phyloP scores from a whole-genome alignment of 2,797 vertebrate genomes.

The Alosa sapidissima region DNA sequence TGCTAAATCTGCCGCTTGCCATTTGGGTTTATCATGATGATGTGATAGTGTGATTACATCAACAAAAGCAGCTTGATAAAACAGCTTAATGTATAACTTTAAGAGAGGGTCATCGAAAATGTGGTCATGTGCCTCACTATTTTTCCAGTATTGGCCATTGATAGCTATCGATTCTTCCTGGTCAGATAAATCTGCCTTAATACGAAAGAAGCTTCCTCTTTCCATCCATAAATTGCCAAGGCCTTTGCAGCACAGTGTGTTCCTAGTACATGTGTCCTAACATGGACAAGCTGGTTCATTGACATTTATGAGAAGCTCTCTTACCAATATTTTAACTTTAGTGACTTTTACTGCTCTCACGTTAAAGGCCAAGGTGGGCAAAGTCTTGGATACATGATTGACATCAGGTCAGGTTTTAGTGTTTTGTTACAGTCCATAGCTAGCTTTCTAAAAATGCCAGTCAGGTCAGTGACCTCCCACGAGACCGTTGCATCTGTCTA shows the following conservation, averaged over 20 bases:
- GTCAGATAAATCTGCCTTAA: neutral
- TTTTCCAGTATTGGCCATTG: neutral
- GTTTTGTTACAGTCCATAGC: neutral
- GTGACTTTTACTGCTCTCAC: neutral
- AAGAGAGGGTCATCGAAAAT: neutral
- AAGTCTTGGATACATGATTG: neutral
- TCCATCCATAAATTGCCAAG: neutral
- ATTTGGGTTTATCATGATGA: neutral
- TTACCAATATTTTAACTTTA: neutral
- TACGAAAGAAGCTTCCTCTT: neutral
- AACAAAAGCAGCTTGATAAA: slow-evolving; percentile 1
- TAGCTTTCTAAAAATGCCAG: slow-evolving; percentile 15
- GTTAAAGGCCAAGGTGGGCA: neutral
- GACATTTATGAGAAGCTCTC: neutral
- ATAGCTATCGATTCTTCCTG: neutral
- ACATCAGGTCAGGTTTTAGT: neutral
- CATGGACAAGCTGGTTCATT: neutral
- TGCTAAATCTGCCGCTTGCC: neutral
- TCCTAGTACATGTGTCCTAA: neutral
- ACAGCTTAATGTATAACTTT: slow-evolving; percentile 17
- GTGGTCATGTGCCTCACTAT: neutral
- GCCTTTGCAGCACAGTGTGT: neutral
- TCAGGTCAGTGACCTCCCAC: neutral
- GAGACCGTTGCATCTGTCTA: neutral
- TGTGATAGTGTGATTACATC: neutral